phyloP scores from a whole-genome alignment of 2,113 vertebrate species.

The Nasalis larvatus region DNA sequence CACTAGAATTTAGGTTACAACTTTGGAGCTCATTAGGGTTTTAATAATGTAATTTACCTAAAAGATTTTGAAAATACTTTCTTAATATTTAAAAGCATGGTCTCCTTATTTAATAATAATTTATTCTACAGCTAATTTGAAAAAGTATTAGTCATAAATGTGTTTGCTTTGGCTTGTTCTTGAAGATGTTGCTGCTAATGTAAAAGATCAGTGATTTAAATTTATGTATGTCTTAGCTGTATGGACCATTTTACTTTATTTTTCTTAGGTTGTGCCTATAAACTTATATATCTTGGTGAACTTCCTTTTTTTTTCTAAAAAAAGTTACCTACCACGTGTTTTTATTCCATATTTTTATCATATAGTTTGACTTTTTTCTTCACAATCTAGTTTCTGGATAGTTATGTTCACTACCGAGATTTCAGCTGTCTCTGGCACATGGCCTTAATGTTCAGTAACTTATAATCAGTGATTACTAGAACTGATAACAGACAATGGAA shows the following conservation, averaged over 20 bases:
- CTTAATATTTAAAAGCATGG: not conserved
- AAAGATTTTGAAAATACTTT: not conserved
- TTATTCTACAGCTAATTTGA: not conserved
- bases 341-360: not conserved
- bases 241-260: not conserved
- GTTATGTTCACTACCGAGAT: not conserved
- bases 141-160: not conserved
- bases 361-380: not conserved
- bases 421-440: not conserved
- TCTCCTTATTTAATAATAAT: not conserved
- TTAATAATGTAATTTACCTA: not conserved
- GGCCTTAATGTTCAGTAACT: not conserved
- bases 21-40: not conserved
- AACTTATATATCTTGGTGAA: not conserved
- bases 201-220: not conserved
- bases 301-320: not conserved
- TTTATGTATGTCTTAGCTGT: not conserved
- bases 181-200: not conserved
- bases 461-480: not conserved
- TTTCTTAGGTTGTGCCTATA: not conserved
- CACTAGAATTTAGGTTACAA: not conserved
- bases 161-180: not conserved
- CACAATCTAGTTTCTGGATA: not conserved
- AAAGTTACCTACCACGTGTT: not conserved
- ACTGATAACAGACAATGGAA: not conserved